Evolutionary conservation across 2,113 vertebrate genomes (phyloP), one percentile per base, ranked within the genome.

Genomic region (Cryptomyrus ogoouensis): DNA sequence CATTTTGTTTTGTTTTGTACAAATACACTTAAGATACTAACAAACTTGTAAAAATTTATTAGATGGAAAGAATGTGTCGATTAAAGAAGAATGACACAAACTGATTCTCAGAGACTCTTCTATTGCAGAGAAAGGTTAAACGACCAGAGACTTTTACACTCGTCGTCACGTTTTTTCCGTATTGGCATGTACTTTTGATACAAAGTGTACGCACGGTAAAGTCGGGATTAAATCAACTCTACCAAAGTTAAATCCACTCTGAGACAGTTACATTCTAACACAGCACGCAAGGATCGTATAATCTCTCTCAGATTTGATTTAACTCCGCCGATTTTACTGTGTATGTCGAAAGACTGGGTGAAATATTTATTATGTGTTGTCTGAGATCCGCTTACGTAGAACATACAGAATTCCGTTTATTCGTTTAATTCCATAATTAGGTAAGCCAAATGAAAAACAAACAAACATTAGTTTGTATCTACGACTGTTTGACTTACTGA

Each of bases 291-390:
- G 83, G 83, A 46, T 84, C 44, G 83, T n/a, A 46, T 24, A 84
- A 84, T 44, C 39, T 84, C 44, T 84, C 39, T 84, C 44, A 84
- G 83, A 84, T 44, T 44, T 84, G 83, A 84, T 84, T 47, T 84
- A 47, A 84, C 39, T 84, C 83, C 44, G 39, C 83, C 83, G 44
- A 84, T 84, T 84, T 84, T 84, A 84, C 83, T 84, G 83, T 84
- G 44, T 8, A 24, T 46, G 83, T 84, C 44, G 92, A 94, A 94
- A 96, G 96, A 95, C 94, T 93, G 94, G 94, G 94, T 95, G 95
- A 96, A 95, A 95, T 96, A 96, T 96, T 97, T 97, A 97, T 97
- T 97, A 95, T 96, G 96, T 96, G 35, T 96, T 92, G 96, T 96
- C 93, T 93, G 93, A 58, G 93, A 88, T 47, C 95, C 95, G 95